phyloP scores from a whole-genome alignment of 2,888 invertebrate species.

The Hyles lineata region DNA sequence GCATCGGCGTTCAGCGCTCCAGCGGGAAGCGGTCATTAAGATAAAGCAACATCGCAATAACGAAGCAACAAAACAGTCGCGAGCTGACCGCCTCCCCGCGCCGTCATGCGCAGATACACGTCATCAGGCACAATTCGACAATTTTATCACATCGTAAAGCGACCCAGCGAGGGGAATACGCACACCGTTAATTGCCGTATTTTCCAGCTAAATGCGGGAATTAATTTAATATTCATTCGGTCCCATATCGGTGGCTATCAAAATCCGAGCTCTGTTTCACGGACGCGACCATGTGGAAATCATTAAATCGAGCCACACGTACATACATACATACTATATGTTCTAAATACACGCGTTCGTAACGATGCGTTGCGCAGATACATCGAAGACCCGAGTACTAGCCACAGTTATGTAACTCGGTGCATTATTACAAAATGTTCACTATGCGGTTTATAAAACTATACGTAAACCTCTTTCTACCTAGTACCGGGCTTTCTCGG shows the following conservation, averaged over 20 bases:
- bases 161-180: constrained; percentile 51
- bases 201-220: constrained; percentile 64
- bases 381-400: not conserved
- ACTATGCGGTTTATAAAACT: not conserved
- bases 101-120: constrained; percentile 33
- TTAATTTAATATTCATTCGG: constrained; percentile 70
- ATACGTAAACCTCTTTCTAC: not conserved
- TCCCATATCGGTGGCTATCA: constrained; percentile 59
- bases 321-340: constrained; percentile 34
- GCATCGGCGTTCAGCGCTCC: constrained; percentile 31
- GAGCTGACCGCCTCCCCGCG: constrained; percentile 36
- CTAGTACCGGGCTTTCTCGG: not conserved
- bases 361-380: constrained; percentile 14
- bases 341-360: constrained; percentile 23
- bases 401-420: constrained; percentile 17
- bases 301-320: constrained; percentile 45
- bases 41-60: constrained; percentile 55
- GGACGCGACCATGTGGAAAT: constrained; percentile 46
- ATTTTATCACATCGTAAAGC: constrained; percentile 70
- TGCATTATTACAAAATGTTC: constrained; percentile 9
- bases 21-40: constrained; percentile 60
- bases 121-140: constrained; percentile 55
- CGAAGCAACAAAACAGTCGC: constrained; percentile 45
- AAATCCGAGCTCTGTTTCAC: constrained; percentile 55
- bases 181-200: constrained; percentile 67